These are phyloP conservation scores for Drosophila nigrodunni DNA, from an alignment of 1,140 invertebrate species.

Conservation along the genomic window DNA sequence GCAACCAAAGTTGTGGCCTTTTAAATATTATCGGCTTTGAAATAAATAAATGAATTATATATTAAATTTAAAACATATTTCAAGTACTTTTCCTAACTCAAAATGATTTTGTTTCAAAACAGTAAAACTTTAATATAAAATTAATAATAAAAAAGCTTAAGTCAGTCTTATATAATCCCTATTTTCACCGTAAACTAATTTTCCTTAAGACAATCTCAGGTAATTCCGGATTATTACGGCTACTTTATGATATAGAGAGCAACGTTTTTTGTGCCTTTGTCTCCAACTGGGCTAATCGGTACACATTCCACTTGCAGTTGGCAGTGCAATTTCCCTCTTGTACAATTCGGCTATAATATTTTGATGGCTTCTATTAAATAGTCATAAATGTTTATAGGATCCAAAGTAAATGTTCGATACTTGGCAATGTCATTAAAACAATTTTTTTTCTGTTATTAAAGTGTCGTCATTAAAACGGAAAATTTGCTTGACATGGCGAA, in stretches of 20 bases:
- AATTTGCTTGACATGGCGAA: slow-evolving; percentile 21
- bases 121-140: no score
- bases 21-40: no score
- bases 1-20: no score
- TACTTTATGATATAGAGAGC: neutral
- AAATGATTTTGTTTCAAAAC: no score
- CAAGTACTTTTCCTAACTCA: no score
- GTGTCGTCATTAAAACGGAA: slow-evolving; percentile 7
- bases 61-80: no score
- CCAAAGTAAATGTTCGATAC: neutral
- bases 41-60: no score
- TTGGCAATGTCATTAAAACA: slow-evolving; percentile 9
- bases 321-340: neutral
- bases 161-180: no score
- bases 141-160: no score
- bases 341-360: slow-evolving; percentile 35
- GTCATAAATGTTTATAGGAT: slow-evolving; percentile 22
- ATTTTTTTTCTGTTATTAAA: slow-evolving; percentile 13
- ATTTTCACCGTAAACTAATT: no score
- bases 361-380: slow-evolving; percentile 41
- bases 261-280: neutral
- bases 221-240: neutral
- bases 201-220: no score
- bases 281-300: slow-evolving; percentile 1
- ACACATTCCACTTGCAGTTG: slow-evolving; percentile 1